These are phyloP conservation scores for Callosobruchus maculatus DNA, from an alignment of 2,888 invertebrate genomes.

Conservation along the genomic window DNA sequence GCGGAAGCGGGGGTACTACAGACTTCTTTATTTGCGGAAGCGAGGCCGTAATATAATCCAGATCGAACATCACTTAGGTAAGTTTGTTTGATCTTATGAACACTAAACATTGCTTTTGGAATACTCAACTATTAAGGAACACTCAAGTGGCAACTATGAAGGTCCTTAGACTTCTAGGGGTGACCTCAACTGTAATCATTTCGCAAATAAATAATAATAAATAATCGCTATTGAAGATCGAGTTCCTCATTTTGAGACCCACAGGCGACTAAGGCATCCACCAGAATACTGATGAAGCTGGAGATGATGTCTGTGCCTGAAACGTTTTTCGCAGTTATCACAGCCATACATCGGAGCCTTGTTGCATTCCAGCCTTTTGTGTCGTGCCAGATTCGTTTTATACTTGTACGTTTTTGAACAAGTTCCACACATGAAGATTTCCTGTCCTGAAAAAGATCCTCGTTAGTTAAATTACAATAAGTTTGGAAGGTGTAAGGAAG, in stretches of 20 bases:
- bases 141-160: too few relatives aligned
- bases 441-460: conserved; percentile 9
- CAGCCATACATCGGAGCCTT: conserved; percentile 24
- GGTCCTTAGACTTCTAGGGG: too few relatives aligned
- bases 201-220: too few relatives aligned
- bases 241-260: background rate
- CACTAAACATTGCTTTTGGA: too few relatives aligned
- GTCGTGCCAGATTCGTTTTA: conserved; percentile 28
- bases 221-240: background rate
- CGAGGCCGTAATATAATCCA: too few relatives aligned
- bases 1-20: too few relatives aligned
- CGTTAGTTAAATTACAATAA: background rate
- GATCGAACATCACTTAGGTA: too few relatives aligned
- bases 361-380: conserved; percentile 27
- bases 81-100: too few relatives aligned
- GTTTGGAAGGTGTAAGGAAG: too few relatives aligned
- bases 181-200: too few relatives aligned
- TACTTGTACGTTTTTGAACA: conserved; percentile 33
- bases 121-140: too few relatives aligned
- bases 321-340: conserved; percentile 20
- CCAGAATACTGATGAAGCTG: background rate
- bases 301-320: conserved; percentile 8
- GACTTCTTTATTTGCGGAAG: too few relatives aligned
- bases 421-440: conserved; percentile 22
- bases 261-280: background rate